A percentile compares a stretch with the other conserved stretches of the same genome.
phyloP scores from a whole-genome alignment of 2,113 vertebrate genomes.

The Hippocampus zosterae region DNA sequence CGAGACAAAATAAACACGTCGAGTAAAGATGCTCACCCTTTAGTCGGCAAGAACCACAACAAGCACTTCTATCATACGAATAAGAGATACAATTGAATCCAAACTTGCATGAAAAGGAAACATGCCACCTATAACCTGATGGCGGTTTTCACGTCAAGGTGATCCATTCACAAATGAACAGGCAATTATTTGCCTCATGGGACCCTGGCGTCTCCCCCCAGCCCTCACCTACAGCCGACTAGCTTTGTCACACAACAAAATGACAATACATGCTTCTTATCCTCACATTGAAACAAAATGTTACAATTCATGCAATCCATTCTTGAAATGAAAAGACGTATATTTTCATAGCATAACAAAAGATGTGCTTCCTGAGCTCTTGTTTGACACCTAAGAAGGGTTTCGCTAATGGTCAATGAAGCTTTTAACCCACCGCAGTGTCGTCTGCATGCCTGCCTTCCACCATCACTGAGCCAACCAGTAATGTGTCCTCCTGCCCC shows the following conservation, averaged over 20 bases:
- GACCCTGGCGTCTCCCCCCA: not conserved
- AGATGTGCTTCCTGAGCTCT: not conserved
- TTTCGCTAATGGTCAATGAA: slow-evolving; percentile 15
- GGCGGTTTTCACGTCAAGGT: not conserved
- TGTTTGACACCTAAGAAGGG: not conserved
- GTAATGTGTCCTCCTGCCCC: slow-evolving; percentile 69
- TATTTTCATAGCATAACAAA: not conserved
- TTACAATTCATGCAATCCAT: not conserved
- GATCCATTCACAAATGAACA: not conserved
- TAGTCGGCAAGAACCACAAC: too few species aligned
- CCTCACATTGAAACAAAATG: not conserved
- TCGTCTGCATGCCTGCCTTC: slow-evolving; percentile 84
- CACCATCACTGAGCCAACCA: slow-evolving; percentile 70
- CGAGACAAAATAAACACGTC: too few species aligned
- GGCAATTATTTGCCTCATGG: not conserved
- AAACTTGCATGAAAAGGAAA: not conserved
- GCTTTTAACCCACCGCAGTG: slow-evolving; percentile 20
- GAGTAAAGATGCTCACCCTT: too few species aligned
- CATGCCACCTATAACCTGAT: not conserved
- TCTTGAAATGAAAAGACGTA: too few species aligned
- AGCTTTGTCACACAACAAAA: not conserved
- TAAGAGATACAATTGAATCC: not conserved
- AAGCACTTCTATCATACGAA: not conserved
- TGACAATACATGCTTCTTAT: not conserved
- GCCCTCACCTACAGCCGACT: too few species aligned